These are phyloP conservation scores for Andricus quercusramuli DNA, from an alignment of 2,888 invertebrate genomes.

Conservation along the genomic window DNA sequence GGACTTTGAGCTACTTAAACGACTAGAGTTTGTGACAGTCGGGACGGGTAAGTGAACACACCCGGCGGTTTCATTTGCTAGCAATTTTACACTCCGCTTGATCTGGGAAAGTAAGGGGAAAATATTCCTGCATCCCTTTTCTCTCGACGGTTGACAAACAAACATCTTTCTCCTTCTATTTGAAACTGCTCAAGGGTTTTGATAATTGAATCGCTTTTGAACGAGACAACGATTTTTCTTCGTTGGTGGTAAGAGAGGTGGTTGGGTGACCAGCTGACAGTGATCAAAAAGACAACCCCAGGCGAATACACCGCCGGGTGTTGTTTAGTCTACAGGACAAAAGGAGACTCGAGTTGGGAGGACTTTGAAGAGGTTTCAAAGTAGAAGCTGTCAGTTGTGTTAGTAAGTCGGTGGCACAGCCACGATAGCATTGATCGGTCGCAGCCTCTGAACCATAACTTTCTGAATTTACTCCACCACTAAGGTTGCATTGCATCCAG, in stretches of 20 bases:
- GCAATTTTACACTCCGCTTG: constrained; percentile 33
- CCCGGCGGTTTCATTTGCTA: constrained; percentile 40
- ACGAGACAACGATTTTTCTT: constrained; percentile 10
- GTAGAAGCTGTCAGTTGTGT: constrained; percentile 51
- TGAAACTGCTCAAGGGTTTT: constrained; percentile 4
- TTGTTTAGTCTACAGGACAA: constrained; percentile 24
- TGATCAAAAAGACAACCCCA: constrained; percentile 48
- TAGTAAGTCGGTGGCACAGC: constrained; percentile 59
- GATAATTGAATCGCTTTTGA: constrained; percentile 26
- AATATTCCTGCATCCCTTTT: constrained; percentile 32
- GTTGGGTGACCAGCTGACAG: constrained; percentile 54
- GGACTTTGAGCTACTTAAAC: constrained; percentile 28
- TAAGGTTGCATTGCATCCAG: constrained; percentile 14
- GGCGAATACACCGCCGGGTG: constrained; percentile 48
- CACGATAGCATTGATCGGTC: constrained; percentile 66
- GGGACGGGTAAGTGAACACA: constrained; percentile 31
- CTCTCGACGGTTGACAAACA: background rate
- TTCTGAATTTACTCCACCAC: constrained; percentile 42
- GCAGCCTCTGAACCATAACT: constrained; percentile 56
- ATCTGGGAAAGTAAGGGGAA: constrained; percentile 33
- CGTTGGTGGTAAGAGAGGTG: constrained; percentile 43
- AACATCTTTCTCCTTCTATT: background rate
- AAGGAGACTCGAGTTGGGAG: constrained; percentile 52
- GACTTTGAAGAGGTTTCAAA: constrained; percentile 49
- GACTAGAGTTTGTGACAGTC: constrained; percentile 20